phyloP scores from a whole-genome alignment of 2,797 vertebrate genomes.

The Acropternis orthonyx region DNA sequence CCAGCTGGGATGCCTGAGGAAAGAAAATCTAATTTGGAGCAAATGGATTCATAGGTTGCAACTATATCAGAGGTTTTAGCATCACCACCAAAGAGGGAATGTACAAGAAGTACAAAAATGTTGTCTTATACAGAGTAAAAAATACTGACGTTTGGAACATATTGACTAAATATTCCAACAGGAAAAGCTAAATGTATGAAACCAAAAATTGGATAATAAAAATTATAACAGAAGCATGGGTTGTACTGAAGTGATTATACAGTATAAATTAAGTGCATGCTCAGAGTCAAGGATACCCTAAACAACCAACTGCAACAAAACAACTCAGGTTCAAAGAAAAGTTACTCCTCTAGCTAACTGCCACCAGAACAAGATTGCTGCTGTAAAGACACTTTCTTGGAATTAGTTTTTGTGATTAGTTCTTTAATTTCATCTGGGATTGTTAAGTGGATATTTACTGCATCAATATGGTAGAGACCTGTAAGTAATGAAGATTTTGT shows the following conservation, averaged over 20 bases:
- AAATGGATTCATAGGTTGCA: not conserved
- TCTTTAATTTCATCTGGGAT: not conserved
- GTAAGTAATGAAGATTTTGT: not conserved
- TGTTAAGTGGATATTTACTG: not conserved
- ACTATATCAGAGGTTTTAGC: not conserved
- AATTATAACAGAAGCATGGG: not conserved
- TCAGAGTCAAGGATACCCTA: not conserved
- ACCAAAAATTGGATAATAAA: not conserved
- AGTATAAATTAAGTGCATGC: not conserved
- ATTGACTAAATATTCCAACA: not conserved
- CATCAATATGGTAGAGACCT: not conserved
- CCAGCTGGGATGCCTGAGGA: not conserved
- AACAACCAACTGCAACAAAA: not conserved
- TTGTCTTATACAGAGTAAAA: not conserved
- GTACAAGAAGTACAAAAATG: not conserved
- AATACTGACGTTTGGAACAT: not conserved
- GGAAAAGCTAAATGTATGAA: not conserved
- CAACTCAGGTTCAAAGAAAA: not conserved
- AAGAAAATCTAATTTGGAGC: not conserved
- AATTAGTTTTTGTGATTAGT: not conserved
- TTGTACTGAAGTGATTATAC: not conserved
- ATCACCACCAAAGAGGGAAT: not conserved
- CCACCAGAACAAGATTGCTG: not conserved
- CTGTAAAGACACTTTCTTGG: not conserved
- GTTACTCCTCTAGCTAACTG: not conserved